phyloP scores from a whole-genome alignment of 2,113 vertebrate species.

The Polypterus bichir region DNA sequence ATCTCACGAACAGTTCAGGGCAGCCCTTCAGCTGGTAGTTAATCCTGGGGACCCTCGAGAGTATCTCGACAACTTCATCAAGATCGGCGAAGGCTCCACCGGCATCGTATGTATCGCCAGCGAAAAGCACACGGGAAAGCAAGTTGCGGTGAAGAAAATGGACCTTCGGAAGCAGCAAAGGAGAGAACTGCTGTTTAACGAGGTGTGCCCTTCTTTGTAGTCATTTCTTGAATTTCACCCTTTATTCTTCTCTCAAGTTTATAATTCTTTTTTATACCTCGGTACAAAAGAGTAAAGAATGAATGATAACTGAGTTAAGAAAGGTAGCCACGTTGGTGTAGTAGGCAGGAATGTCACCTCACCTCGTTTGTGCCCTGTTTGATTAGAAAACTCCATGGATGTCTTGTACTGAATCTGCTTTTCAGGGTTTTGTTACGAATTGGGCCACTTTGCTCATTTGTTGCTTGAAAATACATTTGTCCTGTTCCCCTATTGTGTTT shows the following conservation, averaged over 20 bases:
- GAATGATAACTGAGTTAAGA: slow-evolving; percentile 6
- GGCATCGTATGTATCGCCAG: slow-evolving; percentile 96
- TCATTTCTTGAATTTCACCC: neutral
- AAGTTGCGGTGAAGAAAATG: slow-evolving; percentile 98
- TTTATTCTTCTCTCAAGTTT: neutral
- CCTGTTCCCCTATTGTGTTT: too few species aligned
- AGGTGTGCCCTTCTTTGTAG: slow-evolving; percentile 45
- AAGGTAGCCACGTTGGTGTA: too few species aligned
- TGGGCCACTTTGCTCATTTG: too few species aligned
- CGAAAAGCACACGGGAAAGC: slow-evolving; percentile 88
- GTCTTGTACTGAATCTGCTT: too few species aligned
- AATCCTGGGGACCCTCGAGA: slow-evolving; percentile 92
- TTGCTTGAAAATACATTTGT: too few species aligned
- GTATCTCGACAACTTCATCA: slow-evolving; percentile 94
- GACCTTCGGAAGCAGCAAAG: slow-evolving; percentile 95
- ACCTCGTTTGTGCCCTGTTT: too few species aligned
- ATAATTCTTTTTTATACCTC: neutral
- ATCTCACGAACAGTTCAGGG: slow-evolving; percentile 94
- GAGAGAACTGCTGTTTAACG: slow-evolving; percentile 92
- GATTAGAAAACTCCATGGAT: too few species aligned
- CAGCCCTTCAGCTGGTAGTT: slow-evolving; percentile 89
- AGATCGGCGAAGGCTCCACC: slow-evolving; percentile 94
- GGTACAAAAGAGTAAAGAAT: neutral
- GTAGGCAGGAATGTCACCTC: too few species aligned
- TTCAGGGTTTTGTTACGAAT: too few species aligned